phyloP scores from a whole-genome alignment of 2,797 vertebrate genomes.

The Cossypha polioptera region DNA sequence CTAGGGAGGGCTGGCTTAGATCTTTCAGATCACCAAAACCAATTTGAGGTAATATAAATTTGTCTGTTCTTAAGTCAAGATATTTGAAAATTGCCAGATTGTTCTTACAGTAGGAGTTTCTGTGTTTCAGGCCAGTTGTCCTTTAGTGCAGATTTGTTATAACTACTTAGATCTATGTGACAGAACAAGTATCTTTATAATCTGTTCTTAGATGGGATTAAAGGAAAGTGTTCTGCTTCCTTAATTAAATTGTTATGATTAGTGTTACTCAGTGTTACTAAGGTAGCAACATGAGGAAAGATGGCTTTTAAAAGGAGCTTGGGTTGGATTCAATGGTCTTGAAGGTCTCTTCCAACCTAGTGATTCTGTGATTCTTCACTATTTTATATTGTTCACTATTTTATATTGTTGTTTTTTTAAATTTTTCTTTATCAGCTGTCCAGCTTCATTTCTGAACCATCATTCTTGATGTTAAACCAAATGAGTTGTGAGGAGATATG shows the following conservation, averaged over 20 bases:
- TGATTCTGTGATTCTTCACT: not conserved
- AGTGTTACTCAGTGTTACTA: not conserved
- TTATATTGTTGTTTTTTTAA: not conserved
- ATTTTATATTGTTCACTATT: not conserved
- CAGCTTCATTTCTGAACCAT: not conserved
- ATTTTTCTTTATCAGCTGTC: not conserved
- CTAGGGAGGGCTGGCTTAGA: not conserved
- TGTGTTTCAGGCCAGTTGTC: not conserved
- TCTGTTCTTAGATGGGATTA: slow-evolving; percentile 44
- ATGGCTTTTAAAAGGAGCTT: not conserved
- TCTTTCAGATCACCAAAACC: not conserved
- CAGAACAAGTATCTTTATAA: not conserved
- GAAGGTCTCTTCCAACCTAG: too few species aligned
- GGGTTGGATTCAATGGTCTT: too few species aligned
- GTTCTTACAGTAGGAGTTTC: not conserved
- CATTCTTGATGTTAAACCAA: not conserved
- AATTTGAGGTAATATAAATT: not conserved
- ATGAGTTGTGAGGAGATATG: not conserved
- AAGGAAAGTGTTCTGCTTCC: not conserved
- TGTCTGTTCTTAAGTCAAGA: not conserved
- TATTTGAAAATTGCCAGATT: not conserved
- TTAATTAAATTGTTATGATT: slow-evolving; percentile 24
- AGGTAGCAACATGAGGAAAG: not conserved
- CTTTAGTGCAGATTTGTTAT: not conserved
- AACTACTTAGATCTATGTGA: not conserved